These are phyloP conservation scores for Mamestra configurata DNA, from an alignment of 1,140 invertebrate species.

Conservation along the genomic window DNA sequence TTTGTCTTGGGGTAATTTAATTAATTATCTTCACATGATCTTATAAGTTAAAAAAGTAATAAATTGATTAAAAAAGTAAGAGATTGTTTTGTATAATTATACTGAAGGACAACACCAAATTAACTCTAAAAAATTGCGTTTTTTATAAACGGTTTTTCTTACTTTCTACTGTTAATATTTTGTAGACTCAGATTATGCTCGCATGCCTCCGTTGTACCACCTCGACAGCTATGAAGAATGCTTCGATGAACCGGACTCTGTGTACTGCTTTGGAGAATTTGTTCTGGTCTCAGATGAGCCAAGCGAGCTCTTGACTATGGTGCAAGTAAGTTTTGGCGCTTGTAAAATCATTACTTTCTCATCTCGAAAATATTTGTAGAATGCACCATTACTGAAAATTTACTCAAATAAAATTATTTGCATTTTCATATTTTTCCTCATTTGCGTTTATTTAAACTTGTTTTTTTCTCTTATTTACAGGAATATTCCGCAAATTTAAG, in stretches of 20 bases:
- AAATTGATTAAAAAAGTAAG: too few relatives aligned
- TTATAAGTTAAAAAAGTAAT: too few relatives aligned
- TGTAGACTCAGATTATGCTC: slow-evolving; percentile 76
- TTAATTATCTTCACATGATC: too few relatives aligned
- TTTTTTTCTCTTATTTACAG: slow-evolving; percentile 56
- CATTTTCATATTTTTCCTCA: too few relatives aligned
- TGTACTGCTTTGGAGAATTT: slow-evolving; percentile 78
- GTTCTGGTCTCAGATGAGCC: slow-evolving; percentile 52
- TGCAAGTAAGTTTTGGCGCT: slow-evolving; percentile 11
- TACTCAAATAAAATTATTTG: background rate
- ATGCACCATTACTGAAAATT: background rate
- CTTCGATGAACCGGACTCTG: slow-evolving; percentile 48
- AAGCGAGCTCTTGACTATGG: slow-evolving; percentile 46
- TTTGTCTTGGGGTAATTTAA: too few relatives aligned
- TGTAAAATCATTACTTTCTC: too few relatives aligned
- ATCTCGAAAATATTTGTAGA: too few relatives aligned
- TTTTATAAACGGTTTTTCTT: background rate
- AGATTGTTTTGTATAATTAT: too few relatives aligned
- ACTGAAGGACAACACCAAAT: too few relatives aligned
- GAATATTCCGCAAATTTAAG: slow-evolving; percentile 66
- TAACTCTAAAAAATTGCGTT: too few relatives aligned
- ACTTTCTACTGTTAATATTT: background rate
- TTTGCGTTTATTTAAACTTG: too few relatives aligned
- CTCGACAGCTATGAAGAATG: slow-evolving; percentile 82
- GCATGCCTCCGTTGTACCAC: slow-evolving; percentile 76